Evolutionary conservation across 2,888 invertebrate genomes (phyloP), one percentile per base, ranked within the genome.

Genomic region (Epistrophe grossulariae): DNA sequence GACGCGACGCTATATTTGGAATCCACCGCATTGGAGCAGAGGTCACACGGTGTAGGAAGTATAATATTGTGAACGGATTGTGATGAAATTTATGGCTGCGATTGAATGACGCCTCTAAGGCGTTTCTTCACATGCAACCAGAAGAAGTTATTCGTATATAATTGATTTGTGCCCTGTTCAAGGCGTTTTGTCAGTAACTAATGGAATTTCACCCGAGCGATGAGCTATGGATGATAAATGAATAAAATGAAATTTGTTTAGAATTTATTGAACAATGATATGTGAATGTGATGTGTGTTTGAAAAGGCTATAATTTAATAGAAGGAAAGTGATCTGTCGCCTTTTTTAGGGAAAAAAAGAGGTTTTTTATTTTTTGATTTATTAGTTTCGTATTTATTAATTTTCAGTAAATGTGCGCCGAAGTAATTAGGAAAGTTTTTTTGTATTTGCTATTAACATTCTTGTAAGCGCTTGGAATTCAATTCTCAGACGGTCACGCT

Each of bases 151-250:
- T 68, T 68, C 68, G 17, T 78, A 64, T 45, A 85, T 45, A 85
- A 85, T 81, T 85, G 85, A 85, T 85, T 85, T 85, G 85, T 85
- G 85, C 57, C 40, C 85, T 59, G 78, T 79, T 74, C 64, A 74
- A 82, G 78, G 85, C 78, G 62, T 81, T 85, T 78, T 85, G 85
- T 81, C 85, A 81, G 85, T 78, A 72, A 82, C 74, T 82, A 85
- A 85, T 85, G 85, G 82, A 81, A 70, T 70, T 50, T 59, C 43
- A 24, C 68, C 43, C 45, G 24, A 60, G 24, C 84, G 73, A 81
- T 78, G 81, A 77, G 55, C 68, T 68, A 6, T 43, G 35, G 24
- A 79, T 81, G 77, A 81, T 81, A 72, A 73, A 85, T 81, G 73
- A 43, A n/a, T 2, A 24, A 55, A n/a, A 13, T 55, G 28, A 38